Evolutionary conservation across 2,797 vertebrate genomes (phyloP), one percentile per base, ranked within the genome.

Genomic region (Hippopotamyrus pictus): DNA sequence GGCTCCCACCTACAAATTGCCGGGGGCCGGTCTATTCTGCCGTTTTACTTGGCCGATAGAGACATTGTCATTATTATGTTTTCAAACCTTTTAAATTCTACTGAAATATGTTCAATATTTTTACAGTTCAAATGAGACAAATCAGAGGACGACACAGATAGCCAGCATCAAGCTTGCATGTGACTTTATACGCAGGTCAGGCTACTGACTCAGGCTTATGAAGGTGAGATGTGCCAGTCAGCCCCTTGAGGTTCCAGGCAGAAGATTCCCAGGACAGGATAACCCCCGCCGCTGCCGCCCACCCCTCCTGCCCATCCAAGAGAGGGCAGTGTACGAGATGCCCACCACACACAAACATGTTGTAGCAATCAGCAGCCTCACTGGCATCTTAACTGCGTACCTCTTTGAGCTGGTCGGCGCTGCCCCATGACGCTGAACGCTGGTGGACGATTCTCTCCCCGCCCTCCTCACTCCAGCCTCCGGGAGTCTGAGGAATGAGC

Each of bases 351-450:
- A 51, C 46, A 12, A 79, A 6, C 9, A 19, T n/a, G 79, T 4
- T 84, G 3, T 2, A 33, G 51, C 50, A 57, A 54, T 37, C 22
- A 59, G 53, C 33, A 48, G 11, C 25, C 84, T 11, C 25, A 17
- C 51, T 25, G 19, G 11, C 14, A 79, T 44, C 33, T 9, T 22
- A 19, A 12, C 3, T 11, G 0, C 85, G 92, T 97, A 99, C 98
- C 97, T 99, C 98, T 96, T 98, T 98, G 14, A 98, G 96, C 92
- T 98, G 98, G 94, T 99, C 98, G 48, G 98, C 96, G 88, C 97
- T 99, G 89, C 97, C 97, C 98, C 98, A 99, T 0, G 98, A 99
- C 5, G 98, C 98, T 0, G 98, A 99, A 51, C 98, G 97, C 92
- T 98, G 98, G 95, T 99, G 98, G 19, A 96, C 96, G 89, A 92